phyloP scores from a whole-genome alignment of 1,140 invertebrate species.

The Meloidogyne hapla region DNA sequence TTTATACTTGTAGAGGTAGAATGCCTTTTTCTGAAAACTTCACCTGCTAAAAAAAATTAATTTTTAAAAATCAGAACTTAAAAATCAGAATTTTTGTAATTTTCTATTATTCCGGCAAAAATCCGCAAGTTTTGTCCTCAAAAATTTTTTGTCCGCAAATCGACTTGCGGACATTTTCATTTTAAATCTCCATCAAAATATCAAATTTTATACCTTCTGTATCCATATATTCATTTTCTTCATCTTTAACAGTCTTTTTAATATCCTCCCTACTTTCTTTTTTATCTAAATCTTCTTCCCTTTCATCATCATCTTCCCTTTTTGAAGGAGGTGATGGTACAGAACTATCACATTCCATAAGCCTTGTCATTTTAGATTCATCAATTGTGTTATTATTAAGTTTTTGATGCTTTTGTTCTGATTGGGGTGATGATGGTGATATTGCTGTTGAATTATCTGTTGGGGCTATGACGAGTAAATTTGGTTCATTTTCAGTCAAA shows the following conservation, averaged over 20 bases:
- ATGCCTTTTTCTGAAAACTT: conserved; percentile 9
- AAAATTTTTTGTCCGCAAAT: not conserved
- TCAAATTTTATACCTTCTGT: not conserved
- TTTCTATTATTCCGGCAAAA: too few species aligned
- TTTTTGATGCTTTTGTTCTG: not conserved
- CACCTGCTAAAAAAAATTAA: not conserved
- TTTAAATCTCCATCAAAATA: too few species aligned
- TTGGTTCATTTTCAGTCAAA: not conserved
- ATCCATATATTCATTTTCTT: not conserved
- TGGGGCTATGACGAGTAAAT: not conserved
- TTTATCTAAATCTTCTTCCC: not conserved
- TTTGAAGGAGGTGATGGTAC: conserved; percentile 46
- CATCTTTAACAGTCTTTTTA: not conserved
- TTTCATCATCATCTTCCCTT: conserved; percentile 3
- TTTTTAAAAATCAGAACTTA: not conserved
- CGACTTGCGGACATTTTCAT: not conserved
- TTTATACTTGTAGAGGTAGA: conserved; percentile 15
- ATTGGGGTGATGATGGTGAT: not conserved
- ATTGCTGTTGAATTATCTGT: not conserved
- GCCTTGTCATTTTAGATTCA: conserved; percentile 18
- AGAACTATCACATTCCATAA: conserved; percentile 54
- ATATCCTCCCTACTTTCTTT: not conserved
- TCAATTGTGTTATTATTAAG: not conserved
- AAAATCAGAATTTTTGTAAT: too few species aligned
- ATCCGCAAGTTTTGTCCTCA: not conserved